Evolutionary conservation across 2,888 invertebrate species (phyloP).

Genomic region (Platycheirus albimanus): DNA sequence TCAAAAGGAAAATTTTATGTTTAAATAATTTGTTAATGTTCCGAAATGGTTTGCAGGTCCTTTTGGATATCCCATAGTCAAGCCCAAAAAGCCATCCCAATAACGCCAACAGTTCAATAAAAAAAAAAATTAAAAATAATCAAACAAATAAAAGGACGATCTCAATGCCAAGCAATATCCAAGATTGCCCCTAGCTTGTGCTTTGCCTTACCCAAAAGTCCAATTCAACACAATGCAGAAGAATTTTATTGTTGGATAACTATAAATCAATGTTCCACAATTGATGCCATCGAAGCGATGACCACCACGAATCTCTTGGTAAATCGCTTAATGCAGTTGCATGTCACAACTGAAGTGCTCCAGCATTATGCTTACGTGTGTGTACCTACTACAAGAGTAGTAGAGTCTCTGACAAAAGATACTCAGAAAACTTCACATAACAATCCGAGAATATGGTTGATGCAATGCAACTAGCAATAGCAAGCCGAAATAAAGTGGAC

Average conservation of each 20-base stretch:
- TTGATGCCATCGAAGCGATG: constrained; percentile 36
- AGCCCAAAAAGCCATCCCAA: too few species aligned
- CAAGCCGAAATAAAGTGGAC: constrained; percentile 35
- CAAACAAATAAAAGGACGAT: too few species aligned
- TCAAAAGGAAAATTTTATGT: too few species aligned
- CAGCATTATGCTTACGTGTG: not conserved
- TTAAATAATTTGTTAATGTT: too few species aligned
- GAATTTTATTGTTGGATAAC: constrained; percentile 60
- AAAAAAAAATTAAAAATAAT: too few species aligned
- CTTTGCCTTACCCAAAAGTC: not conserved
- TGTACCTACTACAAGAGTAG: too few species aligned
- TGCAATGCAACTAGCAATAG: too few species aligned
- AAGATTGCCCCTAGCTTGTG: too few species aligned
- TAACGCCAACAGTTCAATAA: too few species aligned
- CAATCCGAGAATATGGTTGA: constrained; percentile 24
- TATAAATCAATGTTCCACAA: constrained; percentile 57
- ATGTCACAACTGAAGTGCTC: constrained; percentile 48
- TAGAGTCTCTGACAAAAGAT: constrained; percentile 28
- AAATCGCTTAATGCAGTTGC: constrained; percentile 41
- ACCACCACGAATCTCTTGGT: not conserved
- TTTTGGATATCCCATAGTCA: too few species aligned
- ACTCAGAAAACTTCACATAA: constrained; percentile 10
- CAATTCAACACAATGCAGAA: constrained; percentile 44
- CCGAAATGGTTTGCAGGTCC: too few species aligned
- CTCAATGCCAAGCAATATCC: too few species aligned